phyloP scores from a whole-genome alignment of 2,113 vertebrate genomes.

The Podilymbus podiceps region DNA sequence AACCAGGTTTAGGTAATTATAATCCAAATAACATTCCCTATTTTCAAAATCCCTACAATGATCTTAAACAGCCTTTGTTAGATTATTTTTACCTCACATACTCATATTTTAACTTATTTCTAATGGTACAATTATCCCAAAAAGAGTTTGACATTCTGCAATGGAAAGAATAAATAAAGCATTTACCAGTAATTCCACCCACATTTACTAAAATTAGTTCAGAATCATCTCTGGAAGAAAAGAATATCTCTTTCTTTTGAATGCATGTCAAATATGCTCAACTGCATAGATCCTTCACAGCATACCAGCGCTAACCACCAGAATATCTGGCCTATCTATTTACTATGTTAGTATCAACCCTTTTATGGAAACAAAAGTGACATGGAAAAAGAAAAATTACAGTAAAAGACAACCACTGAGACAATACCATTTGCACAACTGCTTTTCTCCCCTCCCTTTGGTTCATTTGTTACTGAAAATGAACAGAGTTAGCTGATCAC shows the following conservation, averaged over 20 bases:
- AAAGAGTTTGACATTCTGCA: not conserved
- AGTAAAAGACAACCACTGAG: not conserved
- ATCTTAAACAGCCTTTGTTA: conserved; percentile 7
- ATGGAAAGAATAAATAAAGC: conserved; percentile 50
- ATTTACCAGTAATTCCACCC: conserved; percentile 48
- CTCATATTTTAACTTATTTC: not conserved
- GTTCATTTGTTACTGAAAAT: not conserved
- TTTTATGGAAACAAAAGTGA: not conserved
- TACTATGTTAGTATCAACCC: not conserved
- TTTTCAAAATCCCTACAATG: conserved; percentile 4
- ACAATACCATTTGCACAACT: not conserved
- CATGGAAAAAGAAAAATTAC: not conserved
- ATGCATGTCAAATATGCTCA: not conserved
- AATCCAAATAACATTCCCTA: not conserved
- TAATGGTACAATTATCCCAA: not conserved
- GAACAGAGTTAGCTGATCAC: not conserved
- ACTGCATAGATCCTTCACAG: not conserved
- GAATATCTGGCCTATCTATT: not conserved
- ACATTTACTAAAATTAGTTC: conserved; percentile 57
- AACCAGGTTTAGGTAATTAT: not conserved
- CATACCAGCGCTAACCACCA: not conserved
- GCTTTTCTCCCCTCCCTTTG: rapidly evolving
- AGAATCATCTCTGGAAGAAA: conserved; percentile 31
- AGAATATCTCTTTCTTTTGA: not conserved
- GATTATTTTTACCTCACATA: not conserved